Conservation (phyloP, 2,797 vertebrate genomes). For the Dermochelys coriacea region DNA sequence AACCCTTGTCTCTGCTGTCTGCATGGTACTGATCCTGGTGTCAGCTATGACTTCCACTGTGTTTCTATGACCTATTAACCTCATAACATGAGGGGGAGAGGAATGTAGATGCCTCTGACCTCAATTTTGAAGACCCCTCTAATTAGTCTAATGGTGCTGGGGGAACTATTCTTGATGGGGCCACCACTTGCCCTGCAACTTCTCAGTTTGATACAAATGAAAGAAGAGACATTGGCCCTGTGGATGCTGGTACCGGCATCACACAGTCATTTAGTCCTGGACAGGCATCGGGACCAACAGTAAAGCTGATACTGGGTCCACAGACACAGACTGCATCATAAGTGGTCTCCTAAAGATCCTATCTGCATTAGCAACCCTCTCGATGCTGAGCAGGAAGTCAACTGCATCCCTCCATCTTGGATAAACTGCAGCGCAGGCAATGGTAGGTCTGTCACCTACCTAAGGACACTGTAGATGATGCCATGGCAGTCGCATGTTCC, state of each 20-base stretch:
- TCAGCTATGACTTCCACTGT: neutral
- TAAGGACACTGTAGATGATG: neutral
- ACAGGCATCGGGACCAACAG: neutral
- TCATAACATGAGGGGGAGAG: neutral
- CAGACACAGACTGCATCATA: neutral
- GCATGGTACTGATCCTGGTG: neutral
- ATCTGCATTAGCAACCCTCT: neutral
- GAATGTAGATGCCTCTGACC: neutral
- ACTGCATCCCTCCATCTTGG: neutral
- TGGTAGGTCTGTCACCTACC: neutral
- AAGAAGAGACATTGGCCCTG: neutral
- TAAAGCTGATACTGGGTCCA: neutral
- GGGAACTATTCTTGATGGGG: neutral
- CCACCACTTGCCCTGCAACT: no score
- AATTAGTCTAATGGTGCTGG: neutral
- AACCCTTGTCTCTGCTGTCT: neutral
- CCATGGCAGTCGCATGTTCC: neutral
- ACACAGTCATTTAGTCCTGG: neutral
- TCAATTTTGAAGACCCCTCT: neutral
- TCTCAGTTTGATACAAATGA: neutral
- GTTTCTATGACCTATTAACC: neutral
- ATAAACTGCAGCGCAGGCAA: neutral
- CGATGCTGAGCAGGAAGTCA: neutral
- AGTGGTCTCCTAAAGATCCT: neutral
- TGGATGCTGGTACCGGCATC: neutral